Evolutionary conservation across 2,797 vertebrate genomes (phyloP).

Genomic region (Melanotaenia trifasciata): DNA sequence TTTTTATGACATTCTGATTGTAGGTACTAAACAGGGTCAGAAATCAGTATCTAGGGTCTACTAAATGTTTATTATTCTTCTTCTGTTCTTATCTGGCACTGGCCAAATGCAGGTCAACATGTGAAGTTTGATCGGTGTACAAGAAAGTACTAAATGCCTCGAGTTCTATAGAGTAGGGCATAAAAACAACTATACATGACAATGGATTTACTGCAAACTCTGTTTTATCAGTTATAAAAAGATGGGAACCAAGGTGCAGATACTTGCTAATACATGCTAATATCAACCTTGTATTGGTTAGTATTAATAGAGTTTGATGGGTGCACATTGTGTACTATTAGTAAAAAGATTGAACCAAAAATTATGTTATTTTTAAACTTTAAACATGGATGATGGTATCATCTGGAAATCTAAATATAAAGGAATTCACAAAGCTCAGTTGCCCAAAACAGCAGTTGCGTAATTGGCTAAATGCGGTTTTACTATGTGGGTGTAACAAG

Average conservation of each 20-base stretch:
- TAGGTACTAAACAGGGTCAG: background rate
- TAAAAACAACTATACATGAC: background rate
- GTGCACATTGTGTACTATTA: background rate
- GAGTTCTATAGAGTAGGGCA: background rate
- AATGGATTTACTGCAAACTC: background rate
- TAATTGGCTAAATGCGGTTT: background rate
- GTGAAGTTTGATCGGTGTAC: background rate
- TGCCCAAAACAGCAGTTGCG: background rate
- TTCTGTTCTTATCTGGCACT: background rate
- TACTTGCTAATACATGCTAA: background rate
- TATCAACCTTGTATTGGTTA: background rate
- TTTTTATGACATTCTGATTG: background rate
- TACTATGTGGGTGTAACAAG: background rate
- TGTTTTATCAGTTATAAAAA: background rate
- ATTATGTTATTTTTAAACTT: background rate
- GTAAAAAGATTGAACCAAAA: background rate
- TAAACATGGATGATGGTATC: background rate
- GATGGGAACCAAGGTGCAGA: background rate
- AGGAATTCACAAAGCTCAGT: background rate
- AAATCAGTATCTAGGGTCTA: too few relatives aligned
- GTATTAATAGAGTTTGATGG: background rate
- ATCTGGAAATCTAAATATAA: background rate
- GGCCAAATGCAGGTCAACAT: background rate
- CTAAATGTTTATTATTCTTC: too few relatives aligned
- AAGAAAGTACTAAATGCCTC: background rate